Percentiles rank a stretch among this genome's conserved stretches.
These are phyloP conservation scores for Drosophila kepulauana DNA, from an alignment of 1,140 invertebrate genomes.

Conservation along the genomic window DNA sequence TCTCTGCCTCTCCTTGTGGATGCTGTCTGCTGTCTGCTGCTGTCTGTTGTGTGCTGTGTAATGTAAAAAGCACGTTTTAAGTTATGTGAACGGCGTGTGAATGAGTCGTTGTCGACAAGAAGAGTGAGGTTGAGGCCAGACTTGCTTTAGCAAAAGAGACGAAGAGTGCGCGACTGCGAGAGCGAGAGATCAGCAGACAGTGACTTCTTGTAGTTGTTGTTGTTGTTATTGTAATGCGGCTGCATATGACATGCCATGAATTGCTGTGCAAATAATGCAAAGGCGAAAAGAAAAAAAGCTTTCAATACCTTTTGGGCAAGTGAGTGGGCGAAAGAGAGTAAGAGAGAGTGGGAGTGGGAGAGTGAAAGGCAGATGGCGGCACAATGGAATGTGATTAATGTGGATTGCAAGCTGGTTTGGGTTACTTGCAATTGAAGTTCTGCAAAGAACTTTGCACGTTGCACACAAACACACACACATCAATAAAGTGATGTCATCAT, in stretches of 20 bases:
- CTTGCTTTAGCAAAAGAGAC: conserved; percentile 8
- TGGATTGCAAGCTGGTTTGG: conserved; percentile 8
- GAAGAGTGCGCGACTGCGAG: not conserved
- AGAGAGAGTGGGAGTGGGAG: conserved; percentile 8
- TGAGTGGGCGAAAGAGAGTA: conserved; percentile 26
- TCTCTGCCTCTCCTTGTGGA: conserved; percentile 31
- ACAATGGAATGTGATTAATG: conserved; percentile 14
- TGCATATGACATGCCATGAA: conserved; percentile 43
- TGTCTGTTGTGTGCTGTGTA: conserved; percentile 37
- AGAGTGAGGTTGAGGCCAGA: conserved; percentile 9
- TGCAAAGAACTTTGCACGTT: not conserved
- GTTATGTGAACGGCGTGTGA: conserved; percentile 77
- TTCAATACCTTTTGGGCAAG: conserved; percentile 6
- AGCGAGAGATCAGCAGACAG: conserved; percentile 27
- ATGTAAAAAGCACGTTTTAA: conserved; percentile 75
- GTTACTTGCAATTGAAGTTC: not conserved
- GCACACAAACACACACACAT: not conserved
- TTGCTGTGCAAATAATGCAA: conserved; percentile 37
- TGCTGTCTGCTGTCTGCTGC: conserved; percentile 44
- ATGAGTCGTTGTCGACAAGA: conserved; percentile 47
- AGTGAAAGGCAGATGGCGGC: not conserved
- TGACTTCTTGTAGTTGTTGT: not conserved
- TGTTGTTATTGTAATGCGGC: conserved; percentile 22
- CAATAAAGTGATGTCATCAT: conserved; percentile 16
- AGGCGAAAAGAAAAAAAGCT: conserved; percentile 3